A percentile compares a stretch with the other conserved stretches of the same genome.
Evolutionary conservation across 1,140 invertebrate species (phyloP).

Genomic region (Temnothorax curvispinosus): DNA sequence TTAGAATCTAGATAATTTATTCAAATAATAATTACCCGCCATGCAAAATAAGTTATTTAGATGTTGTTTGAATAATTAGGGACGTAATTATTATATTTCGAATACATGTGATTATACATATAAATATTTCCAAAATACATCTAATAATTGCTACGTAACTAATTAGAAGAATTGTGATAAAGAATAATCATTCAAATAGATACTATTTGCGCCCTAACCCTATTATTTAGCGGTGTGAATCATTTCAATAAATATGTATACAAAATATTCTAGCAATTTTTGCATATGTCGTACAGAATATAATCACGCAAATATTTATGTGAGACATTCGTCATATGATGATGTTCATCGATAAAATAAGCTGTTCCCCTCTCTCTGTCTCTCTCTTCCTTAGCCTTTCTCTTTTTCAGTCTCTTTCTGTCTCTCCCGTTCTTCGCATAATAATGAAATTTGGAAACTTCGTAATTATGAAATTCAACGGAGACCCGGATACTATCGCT

Average conservation of each 20-base stretch:
- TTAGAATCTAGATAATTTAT: not conserved
- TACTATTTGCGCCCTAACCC: not conserved
- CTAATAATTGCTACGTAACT: constrained; percentile 1
- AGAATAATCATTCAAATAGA: not conserved
- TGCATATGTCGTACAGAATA: not conserved
- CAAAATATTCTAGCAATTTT: not conserved
- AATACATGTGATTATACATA: not conserved
- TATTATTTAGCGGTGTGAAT: not conserved
- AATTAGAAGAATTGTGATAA: not conserved
- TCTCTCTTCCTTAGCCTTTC: not conserved
- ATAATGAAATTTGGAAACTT: constrained; percentile 40
- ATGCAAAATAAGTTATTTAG: not conserved
- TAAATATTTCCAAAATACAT: not conserved
- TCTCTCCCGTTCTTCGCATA: not conserved
- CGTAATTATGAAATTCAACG: constrained; percentile 52
- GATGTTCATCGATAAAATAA: not conserved
- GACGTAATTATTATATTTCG: not conserved
- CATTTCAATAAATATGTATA: constrained; percentile 2
- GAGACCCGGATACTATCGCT: constrained; percentile 29
- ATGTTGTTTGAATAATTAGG: not conserved
- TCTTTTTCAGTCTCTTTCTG: not conserved
- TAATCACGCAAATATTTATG: not conserved
- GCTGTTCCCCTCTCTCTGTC: not conserved
- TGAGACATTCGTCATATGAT: not conserved
- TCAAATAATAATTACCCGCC: not conserved